phyloP scores from a whole-genome alignment of 2,888 invertebrate genomes.

The Drosophila emarginata region DNA sequence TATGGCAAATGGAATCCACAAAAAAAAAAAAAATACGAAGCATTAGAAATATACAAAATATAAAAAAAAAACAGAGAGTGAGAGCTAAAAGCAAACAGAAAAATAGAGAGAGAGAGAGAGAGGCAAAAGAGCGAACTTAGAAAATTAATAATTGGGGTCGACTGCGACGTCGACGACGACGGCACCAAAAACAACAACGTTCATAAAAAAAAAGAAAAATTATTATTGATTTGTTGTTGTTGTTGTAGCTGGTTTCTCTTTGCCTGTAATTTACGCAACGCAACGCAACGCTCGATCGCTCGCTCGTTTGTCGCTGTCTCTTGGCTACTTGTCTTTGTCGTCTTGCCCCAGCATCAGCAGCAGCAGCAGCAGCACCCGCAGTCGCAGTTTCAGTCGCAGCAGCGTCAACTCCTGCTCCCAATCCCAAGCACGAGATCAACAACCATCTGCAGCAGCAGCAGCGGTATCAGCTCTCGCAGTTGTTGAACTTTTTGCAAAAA shows the following conservation, averaged over 20 bases:
- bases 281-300: too few relatives aligned
- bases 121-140: conserved; percentile 12
- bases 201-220: conserved; percentile 37
- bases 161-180: conserved; percentile 10
- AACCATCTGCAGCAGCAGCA: conserved; percentile 59
- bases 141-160: conserved; percentile 56
- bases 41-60: conserved; percentile 51
- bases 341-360: conserved; percentile 38
- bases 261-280: conserved; percentile 72
- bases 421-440: conserved; percentile 64
- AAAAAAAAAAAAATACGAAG: conserved; percentile 30
- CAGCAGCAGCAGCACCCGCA: conserved; percentile 12
- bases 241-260: conserved; percentile 31
- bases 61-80: conserved; percentile 15
- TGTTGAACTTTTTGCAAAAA: conserved; percentile 71
- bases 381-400: conserved; percentile 13
- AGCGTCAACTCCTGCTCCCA: conserved; percentile 11
- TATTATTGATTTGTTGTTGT: conserved; percentile 30
- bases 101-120: conserved; percentile 20
- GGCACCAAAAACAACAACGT: conserved; percentile 20
- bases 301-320: conserved; percentile 65
- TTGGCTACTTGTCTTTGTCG: conserved; percentile 65
- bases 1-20: conserved; percentile 73
- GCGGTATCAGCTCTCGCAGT: conserved; percentile 39
- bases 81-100: not conserved